phyloP scores from a whole-genome alignment of 2,113 vertebrate species.

The Smithornis capensis region DNA sequence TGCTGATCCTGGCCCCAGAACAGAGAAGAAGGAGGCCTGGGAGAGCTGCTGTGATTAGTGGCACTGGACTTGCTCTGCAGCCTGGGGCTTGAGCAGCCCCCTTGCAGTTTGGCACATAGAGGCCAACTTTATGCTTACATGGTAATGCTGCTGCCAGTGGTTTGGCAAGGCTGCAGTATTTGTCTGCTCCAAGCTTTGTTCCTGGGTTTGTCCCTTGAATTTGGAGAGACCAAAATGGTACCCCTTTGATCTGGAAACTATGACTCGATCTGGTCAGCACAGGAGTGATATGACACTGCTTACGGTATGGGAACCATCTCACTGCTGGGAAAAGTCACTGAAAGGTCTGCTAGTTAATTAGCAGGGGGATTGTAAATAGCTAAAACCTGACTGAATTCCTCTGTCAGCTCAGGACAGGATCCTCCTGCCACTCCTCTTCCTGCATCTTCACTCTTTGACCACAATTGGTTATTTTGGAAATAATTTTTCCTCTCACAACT shows the following conservation, averaged over 20 bases:
- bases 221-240: conserved; percentile 19
- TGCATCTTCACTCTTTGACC: background rate
- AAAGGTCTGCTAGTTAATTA: conserved; percentile 15
- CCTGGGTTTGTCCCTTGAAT: background rate
- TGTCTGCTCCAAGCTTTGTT: background rate
- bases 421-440: conserved; percentile 29
- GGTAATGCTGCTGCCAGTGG: conserved; percentile 7
- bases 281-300: background rate
- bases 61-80: background rate
- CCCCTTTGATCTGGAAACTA: background rate
- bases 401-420: conserved; percentile 18
- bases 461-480: background rate
- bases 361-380: conserved; percentile 2
- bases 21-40: background rate
- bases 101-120: background rate
- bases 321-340: conserved; percentile 32
- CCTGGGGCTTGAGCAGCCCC: background rate
- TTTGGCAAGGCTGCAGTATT: background rate
- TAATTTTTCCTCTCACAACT: background rate
- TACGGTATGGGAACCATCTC: background rate
- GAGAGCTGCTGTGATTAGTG: background rate
- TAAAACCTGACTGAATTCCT: conserved; percentile 47
- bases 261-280: background rate
- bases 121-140: background rate
- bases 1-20: conserved; percentile 50